A percentile compares a stretch with the other conserved stretches of the same genome.
These are phyloP conservation scores for Drosophila ustulata DNA, from an alignment of 2,888 invertebrate genomes.

Conservation along the genomic window DNA sequence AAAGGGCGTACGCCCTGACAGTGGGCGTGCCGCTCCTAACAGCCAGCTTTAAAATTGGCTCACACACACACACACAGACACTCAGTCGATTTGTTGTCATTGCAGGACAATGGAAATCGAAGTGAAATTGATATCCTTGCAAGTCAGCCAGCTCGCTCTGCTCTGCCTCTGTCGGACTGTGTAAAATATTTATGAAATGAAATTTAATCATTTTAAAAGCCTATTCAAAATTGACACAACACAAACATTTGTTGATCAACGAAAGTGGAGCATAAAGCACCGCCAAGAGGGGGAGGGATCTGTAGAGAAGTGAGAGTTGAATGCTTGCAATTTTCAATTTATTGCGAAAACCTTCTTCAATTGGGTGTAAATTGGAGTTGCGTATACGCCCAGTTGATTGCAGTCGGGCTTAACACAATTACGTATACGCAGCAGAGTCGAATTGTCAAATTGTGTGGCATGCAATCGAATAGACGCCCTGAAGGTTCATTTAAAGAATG, in stretches of 20 bases:
- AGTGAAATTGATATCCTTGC: slow-evolving; percentile 54
- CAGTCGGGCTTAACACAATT: not conserved
- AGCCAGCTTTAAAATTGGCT: slow-evolving; percentile 35
- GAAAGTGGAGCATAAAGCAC: slow-evolving; percentile 13
- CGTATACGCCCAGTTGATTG: slow-evolving; percentile 8
- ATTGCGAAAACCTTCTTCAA: not conserved
- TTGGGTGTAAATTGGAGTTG: not conserved
- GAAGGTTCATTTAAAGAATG: not conserved
- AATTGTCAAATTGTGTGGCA: not conserved
- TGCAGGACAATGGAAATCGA: slow-evolving; percentile 34
- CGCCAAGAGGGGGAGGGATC: not conserved
- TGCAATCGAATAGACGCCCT: not conserved
- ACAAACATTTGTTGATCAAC: slow-evolving; percentile 55
- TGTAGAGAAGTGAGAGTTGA: no score
- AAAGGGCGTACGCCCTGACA: slow-evolving; percentile 36
- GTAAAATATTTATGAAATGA: slow-evolving; percentile 62
- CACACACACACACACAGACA: not conserved
- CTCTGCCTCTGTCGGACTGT: not conserved
- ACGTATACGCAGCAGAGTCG: not conserved
- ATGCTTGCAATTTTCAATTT: not conserved
- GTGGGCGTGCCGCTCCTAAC: slow-evolving; percentile 27
- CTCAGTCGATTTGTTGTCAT: slow-evolving; percentile 38
- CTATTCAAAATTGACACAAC: slow-evolving; percentile 64
- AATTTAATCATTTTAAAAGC: slow-evolving; percentile 78
- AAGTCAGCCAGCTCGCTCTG: slow-evolving; percentile 11